phyloP scores from a whole-genome alignment of 2,888 invertebrate genomes.

The Drosophila neonasuta region DNA sequence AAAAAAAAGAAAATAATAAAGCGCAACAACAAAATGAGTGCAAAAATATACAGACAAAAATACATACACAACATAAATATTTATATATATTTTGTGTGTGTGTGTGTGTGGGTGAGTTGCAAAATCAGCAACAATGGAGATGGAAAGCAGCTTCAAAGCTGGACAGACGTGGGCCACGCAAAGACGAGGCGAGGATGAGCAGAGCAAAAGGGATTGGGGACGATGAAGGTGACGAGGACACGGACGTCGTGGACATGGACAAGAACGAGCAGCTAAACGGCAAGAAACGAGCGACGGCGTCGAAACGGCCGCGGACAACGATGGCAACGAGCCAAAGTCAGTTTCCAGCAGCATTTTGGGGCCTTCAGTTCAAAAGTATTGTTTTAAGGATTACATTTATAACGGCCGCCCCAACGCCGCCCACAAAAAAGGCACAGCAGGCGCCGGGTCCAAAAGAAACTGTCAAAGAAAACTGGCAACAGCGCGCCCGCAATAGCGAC shows the following conservation, averaged over 20 bases:
- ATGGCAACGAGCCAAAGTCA: conserved; percentile 43
- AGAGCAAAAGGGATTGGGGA: too few species aligned
- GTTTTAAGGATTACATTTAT: conserved; percentile 65
- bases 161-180: conserved; percentile 43
- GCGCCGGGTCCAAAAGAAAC: conserved; percentile 37
- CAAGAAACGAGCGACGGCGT: conserved; percentile 43
- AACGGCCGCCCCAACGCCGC: conserved; percentile 28
- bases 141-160: conserved; percentile 45
- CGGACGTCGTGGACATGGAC: background rate
- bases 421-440: background rate
- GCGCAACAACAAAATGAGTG: conserved; percentile 38
- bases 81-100: background rate
- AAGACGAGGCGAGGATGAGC: background rate
- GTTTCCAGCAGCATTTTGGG: conserved; percentile 52
- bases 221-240: background rate
- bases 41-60: conserved; percentile 16
- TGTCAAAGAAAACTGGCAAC: conserved; percentile 61
- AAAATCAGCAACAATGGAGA: conserved; percentile 43
- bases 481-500: conserved; percentile 38
- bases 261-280: conserved; percentile 46
- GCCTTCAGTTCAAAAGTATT: conserved; percentile 64
- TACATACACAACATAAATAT: conserved; percentile 5
- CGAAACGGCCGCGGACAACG: conserved; percentile 23
- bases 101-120: conserved; percentile 8
- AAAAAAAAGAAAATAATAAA: conserved; percentile 6